Conservation (phyloP, 2,113 vertebrate species). For the Coracopsis vasa region DNA sequence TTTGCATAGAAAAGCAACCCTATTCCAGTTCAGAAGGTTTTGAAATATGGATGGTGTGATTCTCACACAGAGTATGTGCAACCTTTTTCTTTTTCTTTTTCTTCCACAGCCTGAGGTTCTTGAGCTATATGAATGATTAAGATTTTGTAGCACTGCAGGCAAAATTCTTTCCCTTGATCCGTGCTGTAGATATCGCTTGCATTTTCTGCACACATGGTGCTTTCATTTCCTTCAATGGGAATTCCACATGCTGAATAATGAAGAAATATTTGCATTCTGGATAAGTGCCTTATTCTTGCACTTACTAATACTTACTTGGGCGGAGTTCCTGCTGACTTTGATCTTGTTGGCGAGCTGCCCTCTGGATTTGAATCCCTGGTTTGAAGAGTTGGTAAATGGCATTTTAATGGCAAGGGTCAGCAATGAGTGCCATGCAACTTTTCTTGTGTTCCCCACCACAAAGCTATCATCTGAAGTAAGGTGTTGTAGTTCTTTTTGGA, state of each 20-base stretch:
- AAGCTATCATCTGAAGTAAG: constrained; percentile 13
- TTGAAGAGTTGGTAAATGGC: not conserved
- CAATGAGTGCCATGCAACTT: not conserved
- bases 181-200: not conserved
- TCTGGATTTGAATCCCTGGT: not conserved
- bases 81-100: not conserved
- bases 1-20: not conserved
- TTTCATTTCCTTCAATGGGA: constrained; percentile 55
- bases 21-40: not conserved
- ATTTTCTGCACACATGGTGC: constrained; percentile 18
- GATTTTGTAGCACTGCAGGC: constrained; percentile 18
- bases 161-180: constrained; percentile 38
- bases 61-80: not conserved
- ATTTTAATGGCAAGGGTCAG: constrained; percentile 9
- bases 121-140: not conserved
- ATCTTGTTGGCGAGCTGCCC: not conserved
- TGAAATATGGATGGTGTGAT: not conserved
- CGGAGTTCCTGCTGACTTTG: not conserved
- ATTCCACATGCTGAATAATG: constrained; percentile 49
- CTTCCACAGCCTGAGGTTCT: not conserved
- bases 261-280: constrained; percentile 56
- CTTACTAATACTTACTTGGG: not conserved
- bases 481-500: not conserved
- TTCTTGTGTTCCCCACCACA: not conserved
- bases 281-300: constrained; percentile 20